phyloP scores from a whole-genome alignment of 2,888 invertebrate genomes.

The Cynaeus angustus region DNA sequence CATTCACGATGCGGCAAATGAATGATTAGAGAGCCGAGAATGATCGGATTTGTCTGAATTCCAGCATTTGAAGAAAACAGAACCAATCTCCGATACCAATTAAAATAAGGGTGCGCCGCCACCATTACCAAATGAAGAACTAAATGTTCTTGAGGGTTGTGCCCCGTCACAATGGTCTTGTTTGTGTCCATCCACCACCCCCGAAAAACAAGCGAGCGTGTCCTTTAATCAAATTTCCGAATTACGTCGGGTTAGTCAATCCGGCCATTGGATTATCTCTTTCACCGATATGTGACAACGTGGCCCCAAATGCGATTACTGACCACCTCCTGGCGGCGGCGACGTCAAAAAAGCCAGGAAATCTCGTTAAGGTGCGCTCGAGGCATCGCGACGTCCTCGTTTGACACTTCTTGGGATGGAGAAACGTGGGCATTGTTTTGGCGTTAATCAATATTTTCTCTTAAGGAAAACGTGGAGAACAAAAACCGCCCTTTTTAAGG shows the following conservation, averaged over 20 bases:
- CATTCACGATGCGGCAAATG: slow-evolving; percentile 16
- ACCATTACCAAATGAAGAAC: too few relatives aligned
- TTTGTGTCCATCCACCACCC: slow-evolving; percentile 38
- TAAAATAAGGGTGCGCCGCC: too few relatives aligned
- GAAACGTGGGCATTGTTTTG: slow-evolving; percentile 44
- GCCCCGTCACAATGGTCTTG: slow-evolving; percentile 42
- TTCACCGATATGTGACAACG: slow-evolving; percentile 64
- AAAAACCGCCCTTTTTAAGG: slow-evolving; percentile 56
- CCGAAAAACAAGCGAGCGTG: slow-evolving; percentile 27
- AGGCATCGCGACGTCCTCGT: slow-evolving; percentile 51
- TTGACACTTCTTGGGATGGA: slow-evolving; percentile 42
- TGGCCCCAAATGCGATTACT: slow-evolving; percentile 68
- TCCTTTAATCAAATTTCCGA: slow-evolving; percentile 60
- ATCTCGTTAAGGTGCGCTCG: slow-evolving; percentile 51
- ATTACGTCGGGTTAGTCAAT: slow-evolving; percentile 61
- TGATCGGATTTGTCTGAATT: too few relatives aligned
- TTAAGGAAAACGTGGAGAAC: slow-evolving; percentile 45
- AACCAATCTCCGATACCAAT: too few relatives aligned
- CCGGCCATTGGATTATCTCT: slow-evolving; percentile 63
- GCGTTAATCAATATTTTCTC: slow-evolving; percentile 52
- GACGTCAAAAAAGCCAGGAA: slow-evolving; percentile 31
- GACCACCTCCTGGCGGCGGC: slow-evolving; percentile 65
- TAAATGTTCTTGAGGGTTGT: neutral
- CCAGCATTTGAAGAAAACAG: too few relatives aligned
- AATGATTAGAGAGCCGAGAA: slow-evolving; percentile 25